Base-by-base conservation (phyloP, 2,888 invertebrate genomes). In the Hemithea aestivaria region DNA sequence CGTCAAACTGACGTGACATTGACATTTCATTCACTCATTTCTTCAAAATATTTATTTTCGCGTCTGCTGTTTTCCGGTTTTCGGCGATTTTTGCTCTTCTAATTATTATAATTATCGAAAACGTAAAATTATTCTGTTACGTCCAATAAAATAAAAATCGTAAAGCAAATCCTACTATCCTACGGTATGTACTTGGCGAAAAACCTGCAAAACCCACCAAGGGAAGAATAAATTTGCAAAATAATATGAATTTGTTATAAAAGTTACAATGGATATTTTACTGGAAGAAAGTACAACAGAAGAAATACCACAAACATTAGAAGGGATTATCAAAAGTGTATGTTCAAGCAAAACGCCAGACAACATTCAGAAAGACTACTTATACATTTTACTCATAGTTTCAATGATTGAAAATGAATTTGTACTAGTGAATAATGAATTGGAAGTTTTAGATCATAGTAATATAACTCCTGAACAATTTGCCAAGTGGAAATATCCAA, bases 391-490 rank as follows among this genome's bases (percentile, higher is more conserved):
- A 34, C 62, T 84, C 37, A 45, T 79, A 20, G 66, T 76, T 37
- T 55, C 77, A 36, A 71, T 84, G 75, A 43, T 73, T 26, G 85
- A 87, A 58, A 82, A 83, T 63, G 77, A 74, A 20, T 84, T 83
- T 58, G 29, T 63, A 23, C 67, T 69, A 6, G 35, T 72, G 10
- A 50, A 62, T 42, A 45, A 58, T 45, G 50, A 72, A 12, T 40
- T 40, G 9, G 56, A 61, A 35, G 33, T 62, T 10, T 47, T 66
- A 27, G 55, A 66, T 31, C 45, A 47, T 23, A 40, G 46, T 34
- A 48, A 31, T 16, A 64, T 77, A 42, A 56, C 67, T 43, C 37
- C 49, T 7, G 42, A 58, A 35, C 59, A 61, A 27, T 48, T 79
- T 40, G 51, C 42, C 1, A 64, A 65, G 38, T 76, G 74, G 73